These are phyloP conservation scores for Cephus cinctus DNA, from an alignment of 1,140 invertebrate genomes.

Conservation along the genomic window DNA sequence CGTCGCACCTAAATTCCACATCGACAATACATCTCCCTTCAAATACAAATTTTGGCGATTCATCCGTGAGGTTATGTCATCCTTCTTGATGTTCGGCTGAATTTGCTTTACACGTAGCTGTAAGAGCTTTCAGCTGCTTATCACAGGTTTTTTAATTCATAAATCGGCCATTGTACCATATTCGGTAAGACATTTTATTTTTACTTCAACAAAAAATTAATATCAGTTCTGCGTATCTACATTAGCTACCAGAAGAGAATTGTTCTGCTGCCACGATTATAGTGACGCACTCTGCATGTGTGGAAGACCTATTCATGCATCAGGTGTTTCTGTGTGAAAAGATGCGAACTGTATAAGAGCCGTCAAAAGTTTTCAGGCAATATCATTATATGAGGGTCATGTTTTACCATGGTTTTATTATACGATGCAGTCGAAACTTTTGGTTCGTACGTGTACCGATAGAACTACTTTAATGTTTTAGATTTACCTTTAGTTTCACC, in stretches of 20 bases:
- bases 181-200: not conserved
- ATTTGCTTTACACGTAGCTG: no score
- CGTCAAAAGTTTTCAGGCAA: not conserved
- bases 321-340: not conserved
- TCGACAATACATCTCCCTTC: not conserved
- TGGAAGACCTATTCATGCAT: not conserved
- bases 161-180: conserved; percentile 1
- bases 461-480: no score
- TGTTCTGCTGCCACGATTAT: conserved; percentile 1
- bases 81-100: no score
- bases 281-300: no score
- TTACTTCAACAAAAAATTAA: no score
- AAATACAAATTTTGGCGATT: not conserved
- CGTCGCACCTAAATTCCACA: not conserved
- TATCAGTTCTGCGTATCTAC: not conserved
- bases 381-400: conserved; percentile 1
- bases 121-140: not conserved
- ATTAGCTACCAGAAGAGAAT: not conserved
- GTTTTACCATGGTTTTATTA: not conserved
- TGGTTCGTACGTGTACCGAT: no score
- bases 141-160: not conserved
- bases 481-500: no score
- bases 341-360: not conserved
- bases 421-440: not conserved
- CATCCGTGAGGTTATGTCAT: not conserved